Percentiles rank a stretch among this genome's conserved stretches.
Conservation (phyloP, 2,888 invertebrate genomes). For the Coleophora deauratella region DNA sequence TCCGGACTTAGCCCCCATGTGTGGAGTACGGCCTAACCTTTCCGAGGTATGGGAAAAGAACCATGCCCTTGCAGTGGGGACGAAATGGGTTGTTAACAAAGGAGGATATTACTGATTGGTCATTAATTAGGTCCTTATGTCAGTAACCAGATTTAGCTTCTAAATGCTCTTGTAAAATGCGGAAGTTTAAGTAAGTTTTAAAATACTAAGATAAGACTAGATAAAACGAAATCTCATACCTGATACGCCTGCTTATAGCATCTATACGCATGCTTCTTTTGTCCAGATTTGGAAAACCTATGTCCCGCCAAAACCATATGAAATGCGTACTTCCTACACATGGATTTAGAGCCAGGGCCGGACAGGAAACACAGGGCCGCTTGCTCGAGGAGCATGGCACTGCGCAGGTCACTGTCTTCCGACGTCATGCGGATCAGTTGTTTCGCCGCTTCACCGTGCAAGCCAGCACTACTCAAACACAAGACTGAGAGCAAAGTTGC, state of each 20-base stretch:
- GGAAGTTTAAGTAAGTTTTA: too few relatives aligned
- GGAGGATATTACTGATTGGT: too few relatives aligned
- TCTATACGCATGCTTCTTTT: conserved; percentile 91
- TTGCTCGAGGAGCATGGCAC: conserved; percentile 94
- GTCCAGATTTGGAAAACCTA: conserved; percentile 93
- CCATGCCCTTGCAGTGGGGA: too few relatives aligned
- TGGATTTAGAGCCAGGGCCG: conserved; percentile 74
- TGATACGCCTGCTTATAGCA: conserved; percentile 95
- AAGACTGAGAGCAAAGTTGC: conserved; percentile 93
- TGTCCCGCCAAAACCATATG: conserved; percentile 98
- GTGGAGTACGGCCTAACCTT: too few relatives aligned
- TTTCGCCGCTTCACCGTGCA: conserved; percentile 94
- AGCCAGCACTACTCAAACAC: conserved; percentile 84
- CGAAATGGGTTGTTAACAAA: too few relatives aligned
- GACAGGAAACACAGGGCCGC: conserved; percentile 93
- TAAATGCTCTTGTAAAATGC: too few relatives aligned
- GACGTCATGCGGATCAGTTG: conserved; percentile 96
- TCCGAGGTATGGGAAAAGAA: too few relatives aligned
- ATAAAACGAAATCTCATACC: too few relatives aligned
- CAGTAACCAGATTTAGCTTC: too few relatives aligned
- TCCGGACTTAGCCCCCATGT: too few relatives aligned
- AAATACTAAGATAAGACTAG: too few relatives aligned
- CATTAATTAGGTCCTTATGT: too few relatives aligned
- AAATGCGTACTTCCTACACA: conserved; percentile 95
- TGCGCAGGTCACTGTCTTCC: conserved; percentile 97